Evolutionary conservation across 2,797 vertebrate genomes (phyloP), one percentile per base, ranked within the genome.

Genomic region (Petrocephalus schoutedeni): DNA sequence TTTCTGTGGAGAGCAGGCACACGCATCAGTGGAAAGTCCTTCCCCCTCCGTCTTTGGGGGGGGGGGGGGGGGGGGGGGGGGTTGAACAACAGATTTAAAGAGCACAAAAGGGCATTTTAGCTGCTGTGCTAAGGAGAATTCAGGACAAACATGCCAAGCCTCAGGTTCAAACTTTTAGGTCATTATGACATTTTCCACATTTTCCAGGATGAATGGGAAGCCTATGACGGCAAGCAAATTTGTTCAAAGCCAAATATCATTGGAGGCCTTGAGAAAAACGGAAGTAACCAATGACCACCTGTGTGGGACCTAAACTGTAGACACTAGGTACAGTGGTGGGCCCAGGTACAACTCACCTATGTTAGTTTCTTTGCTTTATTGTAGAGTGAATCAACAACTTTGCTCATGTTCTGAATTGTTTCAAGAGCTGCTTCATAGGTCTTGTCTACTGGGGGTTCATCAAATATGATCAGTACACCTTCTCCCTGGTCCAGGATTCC

Each of bases 361-460:
- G 98, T 99, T 89, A 99, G 94, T 93, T 99, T 99, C 96, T 99
- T 99, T 93, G 98, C 98, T 97, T 99, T 99, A 97, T 98, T 99
- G 97, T 99, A 99, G 94, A 99, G 98, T 8, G 98, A 99, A 95
- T 99, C 98, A 96, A 99, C 98, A 88, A 99, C 98, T 98, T 99
- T 99, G 94, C 98, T 99, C 98, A 99, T 99, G 93, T 99, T 99
- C 96, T 99, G 98, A 95, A 99, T 98, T 16, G 98, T 99, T 96
- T 99, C 98, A 91, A 99, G 96, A 92, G 98, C 98, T 67, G 98
- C 98, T 95, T 97, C 98, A 0, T 99, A 99, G 0, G 98, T 99
- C 95, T 99, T 99, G 96, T 99, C 98, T 96, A 99, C 98, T 0
- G 98, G 98, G 2, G 98, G 98, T 92, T 99, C 98, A 1, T 99